Evolutionary conservation across 1,140 invertebrate genomes (phyloP).

Genomic region (Micrasema longulum): DNA sequence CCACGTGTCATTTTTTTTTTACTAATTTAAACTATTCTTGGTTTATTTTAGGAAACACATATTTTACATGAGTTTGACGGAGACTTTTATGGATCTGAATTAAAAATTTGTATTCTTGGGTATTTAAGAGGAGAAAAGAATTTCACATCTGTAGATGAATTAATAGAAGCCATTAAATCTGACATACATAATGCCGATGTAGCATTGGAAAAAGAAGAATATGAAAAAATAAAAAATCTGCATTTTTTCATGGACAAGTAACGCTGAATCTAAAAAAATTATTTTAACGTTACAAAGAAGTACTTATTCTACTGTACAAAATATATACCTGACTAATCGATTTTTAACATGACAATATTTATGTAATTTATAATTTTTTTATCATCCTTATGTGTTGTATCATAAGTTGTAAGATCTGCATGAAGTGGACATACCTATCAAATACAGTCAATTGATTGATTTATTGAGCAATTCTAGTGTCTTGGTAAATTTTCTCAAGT

Average conservation of each 20-base stretch:
- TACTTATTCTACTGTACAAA: no score
- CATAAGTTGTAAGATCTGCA: no score
- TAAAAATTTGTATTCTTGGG: constrained; percentile 85
- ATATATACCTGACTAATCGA: no score
- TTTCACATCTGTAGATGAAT: constrained; percentile 82
- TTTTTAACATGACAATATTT: no score
- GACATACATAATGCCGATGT: constrained; percentile 78
- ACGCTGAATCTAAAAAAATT: neutral
- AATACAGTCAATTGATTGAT: no score
- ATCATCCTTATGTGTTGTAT: no score
- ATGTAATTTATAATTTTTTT: no score
- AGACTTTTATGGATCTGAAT: constrained; percentile 88
- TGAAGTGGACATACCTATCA: no score
- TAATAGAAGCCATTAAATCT: constrained; percentile 80
- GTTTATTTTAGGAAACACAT: constrained; percentile 83
- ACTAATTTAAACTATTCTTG: neutral
- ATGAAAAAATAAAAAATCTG: neutral
- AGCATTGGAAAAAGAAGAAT: constrained; percentile 66
- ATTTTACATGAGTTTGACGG: constrained; percentile 85
- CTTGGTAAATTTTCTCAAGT: no score
- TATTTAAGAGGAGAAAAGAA: constrained; percentile 87
- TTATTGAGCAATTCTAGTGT: no score
- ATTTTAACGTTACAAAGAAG: no score
- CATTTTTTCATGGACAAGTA: constrained; percentile 17
- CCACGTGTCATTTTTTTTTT: neutral